Evolutionary conservation across 2,797 vertebrate genomes (phyloP).

Genomic region (Momotus momota): DNA sequence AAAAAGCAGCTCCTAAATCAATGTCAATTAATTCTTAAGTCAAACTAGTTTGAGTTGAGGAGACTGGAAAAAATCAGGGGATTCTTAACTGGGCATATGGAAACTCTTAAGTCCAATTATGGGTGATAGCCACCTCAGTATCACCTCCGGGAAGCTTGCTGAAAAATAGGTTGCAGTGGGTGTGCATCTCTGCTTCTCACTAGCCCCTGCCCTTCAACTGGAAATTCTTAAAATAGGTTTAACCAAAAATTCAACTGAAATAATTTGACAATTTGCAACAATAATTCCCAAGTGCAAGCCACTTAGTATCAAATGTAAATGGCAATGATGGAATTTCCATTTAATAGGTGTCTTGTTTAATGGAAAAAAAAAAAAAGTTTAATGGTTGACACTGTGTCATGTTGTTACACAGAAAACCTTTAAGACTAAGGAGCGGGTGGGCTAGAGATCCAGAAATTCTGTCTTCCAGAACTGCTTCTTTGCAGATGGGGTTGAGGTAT

Average conservation of each 20-base stretch:
- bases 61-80: not conserved
- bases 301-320: not conserved
- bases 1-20: slow-evolving; percentile 31
- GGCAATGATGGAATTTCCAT: not conserved
- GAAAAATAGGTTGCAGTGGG: not conserved
- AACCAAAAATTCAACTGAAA: not conserved
- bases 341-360: not conserved
- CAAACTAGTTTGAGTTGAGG: not conserved
- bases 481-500: not conserved
- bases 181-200: not conserved
- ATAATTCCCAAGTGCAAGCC: not conserved
- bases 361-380: not conserved
- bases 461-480: not conserved
- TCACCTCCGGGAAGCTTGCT: not conserved
- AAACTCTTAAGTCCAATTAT: slow-evolving; percentile 22
- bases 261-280: slow-evolving; percentile 23
- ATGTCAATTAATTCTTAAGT: not conserved
- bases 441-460: not conserved
- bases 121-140: not conserved
- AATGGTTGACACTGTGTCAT: not conserved
- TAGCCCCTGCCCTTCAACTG: not conserved
- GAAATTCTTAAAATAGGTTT: not conserved
- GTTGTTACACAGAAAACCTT: not conserved
- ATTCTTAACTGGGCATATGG: slow-evolving; percentile 5
- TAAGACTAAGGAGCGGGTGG: not conserved